phyloP scores from a whole-genome alignment of 2,888 invertebrate genomes.

The Harpalus rufipes region DNA sequence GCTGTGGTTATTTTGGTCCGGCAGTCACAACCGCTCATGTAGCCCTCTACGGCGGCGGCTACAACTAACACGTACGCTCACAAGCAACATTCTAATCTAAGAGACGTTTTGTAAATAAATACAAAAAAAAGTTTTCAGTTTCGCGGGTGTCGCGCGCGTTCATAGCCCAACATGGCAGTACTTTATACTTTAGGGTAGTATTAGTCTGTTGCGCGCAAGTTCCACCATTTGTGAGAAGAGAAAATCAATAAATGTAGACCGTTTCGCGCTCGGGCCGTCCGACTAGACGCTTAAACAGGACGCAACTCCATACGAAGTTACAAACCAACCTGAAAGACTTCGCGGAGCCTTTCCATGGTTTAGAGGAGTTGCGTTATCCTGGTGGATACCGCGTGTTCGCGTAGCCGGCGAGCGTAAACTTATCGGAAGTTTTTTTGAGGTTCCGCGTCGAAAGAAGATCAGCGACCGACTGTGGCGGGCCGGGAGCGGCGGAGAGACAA shows the following conservation, averaged over 20 bases:
- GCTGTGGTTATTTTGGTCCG: constrained; percentile 60
- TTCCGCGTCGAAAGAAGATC: constrained; percentile 66
- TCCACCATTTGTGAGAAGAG: constrained; percentile 63
- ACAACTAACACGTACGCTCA: background rate
- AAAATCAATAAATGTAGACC: constrained; percentile 63
- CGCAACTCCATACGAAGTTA: background rate
- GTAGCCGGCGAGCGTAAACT: constrained; percentile 37
- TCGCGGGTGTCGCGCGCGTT: constrained; percentile 4
- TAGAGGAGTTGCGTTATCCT: no score
- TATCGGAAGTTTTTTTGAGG: constrained; percentile 59
- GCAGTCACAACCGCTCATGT: constrained; percentile 19
- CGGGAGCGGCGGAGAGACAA: constrained; percentile 8
- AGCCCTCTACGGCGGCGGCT: constrained; percentile 22
- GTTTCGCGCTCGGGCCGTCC: constrained; percentile 13
- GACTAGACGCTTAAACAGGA: background rate
- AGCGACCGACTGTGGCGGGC: constrained; percentile 55
- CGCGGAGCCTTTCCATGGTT: background rate
- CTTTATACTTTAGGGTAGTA: constrained; percentile 49
- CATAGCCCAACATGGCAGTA: constrained; percentile 63
- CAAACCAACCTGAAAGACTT: background rate
- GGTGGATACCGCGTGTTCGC: background rate
- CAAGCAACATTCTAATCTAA: no score
- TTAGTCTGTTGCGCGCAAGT: constrained; percentile 66
- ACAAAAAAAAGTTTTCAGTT: constrained; percentile 33
- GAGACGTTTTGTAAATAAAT: no score